Evolutionary conservation across 2,113 vertebrate species (phyloP).

Genomic region (Neodontobutis hainanensis): DNA sequence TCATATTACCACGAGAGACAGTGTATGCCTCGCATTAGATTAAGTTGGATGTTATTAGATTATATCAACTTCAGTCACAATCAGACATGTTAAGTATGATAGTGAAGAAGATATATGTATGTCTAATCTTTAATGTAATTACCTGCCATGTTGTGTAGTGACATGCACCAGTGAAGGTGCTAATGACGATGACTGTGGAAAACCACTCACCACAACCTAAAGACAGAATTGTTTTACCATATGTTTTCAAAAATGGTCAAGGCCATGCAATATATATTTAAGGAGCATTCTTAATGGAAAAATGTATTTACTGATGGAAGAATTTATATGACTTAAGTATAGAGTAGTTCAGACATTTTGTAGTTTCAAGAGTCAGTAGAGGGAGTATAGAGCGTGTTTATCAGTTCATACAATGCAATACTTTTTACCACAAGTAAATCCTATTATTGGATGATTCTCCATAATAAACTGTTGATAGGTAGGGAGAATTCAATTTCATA

Average conservation of each 20-base stretch:
- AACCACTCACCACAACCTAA: not conserved
- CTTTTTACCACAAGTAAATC: too few relatives aligned
- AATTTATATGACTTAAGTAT: too few relatives aligned
- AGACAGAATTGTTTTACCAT: not conserved
- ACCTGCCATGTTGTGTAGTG: not conserved
- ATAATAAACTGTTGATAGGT: too few relatives aligned
- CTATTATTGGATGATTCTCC: too few relatives aligned
- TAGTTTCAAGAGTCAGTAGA: too few relatives aligned
- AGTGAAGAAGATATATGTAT: slow-evolving; percentile 22
- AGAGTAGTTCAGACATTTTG: too few relatives aligned
- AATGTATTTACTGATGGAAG: too few relatives aligned
- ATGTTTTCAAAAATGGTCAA: too few relatives aligned
- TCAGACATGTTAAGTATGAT: slow-evolving; percentile 44
- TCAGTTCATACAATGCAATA: not conserved
- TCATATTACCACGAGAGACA: slow-evolving; percentile 46
- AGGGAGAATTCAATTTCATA: too few relatives aligned
- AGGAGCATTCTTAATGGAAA: too few relatives aligned
- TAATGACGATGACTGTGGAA: not conserved
- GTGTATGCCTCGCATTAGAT: slow-evolving; percentile 59
- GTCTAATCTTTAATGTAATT: slow-evolving; percentile 18
- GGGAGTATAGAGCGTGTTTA: too few relatives aligned
- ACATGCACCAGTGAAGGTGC: not conserved
- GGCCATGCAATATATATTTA: too few relatives aligned
- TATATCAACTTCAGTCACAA: slow-evolving; percentile 54
- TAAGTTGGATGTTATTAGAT: slow-evolving; percentile 54